These are phyloP conservation scores for Girardinichthys multiradiatus DNA, from an alignment of 2,113 vertebrate genomes.

Conservation along the genomic window DNA sequence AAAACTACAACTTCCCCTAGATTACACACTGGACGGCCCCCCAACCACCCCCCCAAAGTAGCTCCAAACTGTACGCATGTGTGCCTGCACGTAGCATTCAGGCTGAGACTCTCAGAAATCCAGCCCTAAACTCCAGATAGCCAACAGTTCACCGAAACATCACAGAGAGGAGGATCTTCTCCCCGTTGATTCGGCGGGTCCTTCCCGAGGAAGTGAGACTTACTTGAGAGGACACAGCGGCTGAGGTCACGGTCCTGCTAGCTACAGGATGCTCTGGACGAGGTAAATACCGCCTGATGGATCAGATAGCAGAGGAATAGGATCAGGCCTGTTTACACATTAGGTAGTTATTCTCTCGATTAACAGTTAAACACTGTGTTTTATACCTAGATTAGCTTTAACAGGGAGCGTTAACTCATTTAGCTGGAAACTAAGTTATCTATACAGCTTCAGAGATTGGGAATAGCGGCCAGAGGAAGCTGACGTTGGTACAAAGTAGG, in stretches of 20 bases:
- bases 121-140: conserved; percentile 54
- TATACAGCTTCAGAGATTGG: background rate
- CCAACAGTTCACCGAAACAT: conserved; percentile 31
- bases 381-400: background rate
- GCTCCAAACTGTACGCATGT: conserved; percentile 56
- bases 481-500: background rate
- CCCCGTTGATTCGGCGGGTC: background rate
- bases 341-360: background rate
- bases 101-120: conserved; percentile 20
- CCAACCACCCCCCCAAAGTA: background rate
- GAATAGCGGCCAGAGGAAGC: background rate
- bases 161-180: conserved; percentile 26
- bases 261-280: conserved; percentile 30
- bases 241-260: background rate
- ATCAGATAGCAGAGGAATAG: background rate
- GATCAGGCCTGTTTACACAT: background rate
- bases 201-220: background rate
- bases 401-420: no score
- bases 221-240: background rate
- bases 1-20: background rate
- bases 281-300: conserved; percentile 42
- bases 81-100: conserved; percentile 80
- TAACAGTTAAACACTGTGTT: background rate
- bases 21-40: conserved; percentile 29
- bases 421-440: background rate